Conservation (phyloP, 2,888 invertebrate genomes). For the Aethes cnicana region DNA sequence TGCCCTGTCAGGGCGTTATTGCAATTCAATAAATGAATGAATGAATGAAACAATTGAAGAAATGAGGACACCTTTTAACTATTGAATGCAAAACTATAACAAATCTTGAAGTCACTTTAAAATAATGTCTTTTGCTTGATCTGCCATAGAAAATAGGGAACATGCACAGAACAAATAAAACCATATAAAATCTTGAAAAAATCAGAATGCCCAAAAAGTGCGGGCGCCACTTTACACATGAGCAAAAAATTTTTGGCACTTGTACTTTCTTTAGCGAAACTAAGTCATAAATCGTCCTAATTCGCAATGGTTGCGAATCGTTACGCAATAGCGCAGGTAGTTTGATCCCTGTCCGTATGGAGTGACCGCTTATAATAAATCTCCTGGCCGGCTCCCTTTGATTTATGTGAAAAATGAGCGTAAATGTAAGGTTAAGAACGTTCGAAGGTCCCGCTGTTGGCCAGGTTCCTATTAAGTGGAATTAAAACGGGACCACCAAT, state of each 20-base stretch:
- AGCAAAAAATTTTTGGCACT: constrained; percentile 47
- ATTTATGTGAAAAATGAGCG: constrained; percentile 82
- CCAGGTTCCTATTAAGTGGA: constrained; percentile 56
- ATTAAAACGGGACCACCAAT: constrained; percentile 36
- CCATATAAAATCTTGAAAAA: too few relatives aligned
- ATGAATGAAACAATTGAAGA: too few relatives aligned
- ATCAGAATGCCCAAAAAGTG: too few relatives aligned
- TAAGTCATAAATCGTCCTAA: constrained; percentile 58
- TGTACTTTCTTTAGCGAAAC: constrained; percentile 55
- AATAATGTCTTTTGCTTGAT: too few relatives aligned
- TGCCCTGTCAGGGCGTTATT: too few relatives aligned
- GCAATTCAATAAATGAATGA: too few relatives aligned
- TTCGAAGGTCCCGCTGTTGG: constrained; percentile 58
- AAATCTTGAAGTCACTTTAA: too few relatives aligned
- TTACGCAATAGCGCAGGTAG: constrained; percentile 51
- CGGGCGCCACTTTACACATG: background rate
- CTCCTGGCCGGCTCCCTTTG: constrained; percentile 74
- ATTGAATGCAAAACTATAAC: too few relatives aligned
- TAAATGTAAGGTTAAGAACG: constrained; percentile 77
- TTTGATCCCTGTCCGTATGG: constrained; percentile 46
- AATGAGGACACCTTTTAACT: too few relatives aligned
- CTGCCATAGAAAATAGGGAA: too few relatives aligned
- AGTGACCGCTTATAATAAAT: constrained; percentile 72
- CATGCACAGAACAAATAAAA: too few relatives aligned
- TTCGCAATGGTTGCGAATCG: constrained; percentile 50